These are phyloP conservation scores for Arctopsyche grandis DNA, from an alignment of 1,140 invertebrate genomes.

Conservation along the genomic window DNA sequence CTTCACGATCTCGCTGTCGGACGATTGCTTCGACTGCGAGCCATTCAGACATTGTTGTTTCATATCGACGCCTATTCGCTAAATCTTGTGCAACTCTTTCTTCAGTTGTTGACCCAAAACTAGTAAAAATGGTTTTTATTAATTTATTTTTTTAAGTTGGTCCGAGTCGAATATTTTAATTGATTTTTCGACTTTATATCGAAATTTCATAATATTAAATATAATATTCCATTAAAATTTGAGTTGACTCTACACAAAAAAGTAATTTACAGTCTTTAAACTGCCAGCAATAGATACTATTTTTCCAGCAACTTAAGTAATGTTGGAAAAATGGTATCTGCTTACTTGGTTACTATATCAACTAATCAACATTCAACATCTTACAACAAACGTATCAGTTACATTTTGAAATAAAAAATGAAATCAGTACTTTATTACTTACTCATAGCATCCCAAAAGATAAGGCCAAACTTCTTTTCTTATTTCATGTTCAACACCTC, in stretches of 20 bases:
- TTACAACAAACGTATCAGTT: no score
- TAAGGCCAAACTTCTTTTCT: conserved; percentile 92
- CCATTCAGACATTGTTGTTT: conserved; percentile 94
- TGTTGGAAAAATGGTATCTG: no score
- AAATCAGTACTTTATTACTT: no score
- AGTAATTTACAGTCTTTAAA: no score
- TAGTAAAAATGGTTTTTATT: conserved; percentile 49
- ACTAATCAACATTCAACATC: background rate
- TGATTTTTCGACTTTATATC: no score
- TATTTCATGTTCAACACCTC: conserved; percentile 82
- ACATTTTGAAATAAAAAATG: no score
- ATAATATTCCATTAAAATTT: background rate
- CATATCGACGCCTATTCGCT: conserved; percentile 78
- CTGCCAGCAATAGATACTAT: no score
- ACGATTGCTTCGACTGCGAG: conserved; percentile 93
- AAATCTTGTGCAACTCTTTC: conserved; percentile 77
- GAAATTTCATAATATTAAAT: background rate
- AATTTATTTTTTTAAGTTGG: background rate
- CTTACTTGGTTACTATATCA: no score
- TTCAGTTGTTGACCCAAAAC: conserved; percentile 77
- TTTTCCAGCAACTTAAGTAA: no score
- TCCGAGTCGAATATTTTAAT: no score
- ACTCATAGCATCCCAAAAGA: conserved; percentile 84
- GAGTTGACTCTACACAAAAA: no score
- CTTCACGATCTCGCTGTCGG: conserved; percentile 82